Base-by-base conservation (phyloP, 2,888 invertebrate genomes). In the Ferdinandea cuprea region DNA sequence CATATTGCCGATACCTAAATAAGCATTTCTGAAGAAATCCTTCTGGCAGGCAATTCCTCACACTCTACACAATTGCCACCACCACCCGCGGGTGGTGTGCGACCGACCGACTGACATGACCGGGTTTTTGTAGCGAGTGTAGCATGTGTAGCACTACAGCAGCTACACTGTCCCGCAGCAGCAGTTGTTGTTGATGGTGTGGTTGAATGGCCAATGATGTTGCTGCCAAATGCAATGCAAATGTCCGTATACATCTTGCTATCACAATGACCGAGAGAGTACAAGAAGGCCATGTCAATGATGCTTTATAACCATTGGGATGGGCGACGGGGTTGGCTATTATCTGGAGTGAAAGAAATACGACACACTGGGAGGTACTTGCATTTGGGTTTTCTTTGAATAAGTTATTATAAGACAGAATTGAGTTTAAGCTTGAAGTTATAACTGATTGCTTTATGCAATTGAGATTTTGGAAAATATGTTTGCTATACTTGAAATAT, bases 221-320 rank as follows among this genome's bases (percentile, higher is more conserved):
- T 74, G 63, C 74, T 69, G 74, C 74, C 69, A 80, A 81, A 71
- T 76, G 65, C 80, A 76, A 76, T 69, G 76, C 76, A 76, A 76
- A 81, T 76, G 52, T 52, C 30, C 69, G 25, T 25, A 25, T 25
- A 25, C 25, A 25, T 25, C 25, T 54, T 15, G 37, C 59, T 71
- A 71, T 81, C 71, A 71, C 65, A 71, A 28, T 66, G 59, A 71
- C 58, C 77, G 52, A 66, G 65, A 35, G 56, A 54, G 54, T 50
- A 69, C 69, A 71, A 59, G 63, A 40, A 63, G 37, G 17, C 52
- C 58, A 50, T 71, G 76, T 63, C 69, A 71, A 48, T 48, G 77
- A 69, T 56, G 32, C 9, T 11, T 46, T n/a, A 50, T 13, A 37
- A 9, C 19, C 21, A n/a, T n/a, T n/a, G n/a, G 17, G 21, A 35